Base-by-base conservation (phyloP, 2,113 vertebrate genomes). In the Struthio camelus region DNA sequence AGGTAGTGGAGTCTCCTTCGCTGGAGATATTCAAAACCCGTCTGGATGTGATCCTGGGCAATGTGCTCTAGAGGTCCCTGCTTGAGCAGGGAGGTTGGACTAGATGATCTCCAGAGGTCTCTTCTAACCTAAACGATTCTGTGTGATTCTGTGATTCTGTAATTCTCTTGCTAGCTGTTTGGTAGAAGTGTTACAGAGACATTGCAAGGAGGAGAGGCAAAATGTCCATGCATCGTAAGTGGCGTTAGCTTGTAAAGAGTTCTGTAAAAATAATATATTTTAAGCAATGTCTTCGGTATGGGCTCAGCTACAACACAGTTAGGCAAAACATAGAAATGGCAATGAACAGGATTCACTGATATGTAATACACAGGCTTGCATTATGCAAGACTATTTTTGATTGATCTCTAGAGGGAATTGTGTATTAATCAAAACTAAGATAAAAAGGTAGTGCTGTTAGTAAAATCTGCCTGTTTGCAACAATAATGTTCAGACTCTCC, bases 151-250 rank as follows among this genome's bases (percentile, higher is more conserved):
- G n/a, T n/a, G n/a, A n/a, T n/a, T n/a, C n/a, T n/a, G n/a, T n/a
- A 62, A 44, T 73, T 14, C 42, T 84, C 36, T 73, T 0, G 0
- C 9, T 67, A 6, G 24, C 17, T 50, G 17, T 42, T 87, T 19
- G 14, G 3, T 36, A 53, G 18, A 48, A 53, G 11, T 34, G 54
- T 40, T 42, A 67, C 30, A 44, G 12, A 13, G 30, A 34, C 40
- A 67, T 13, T 32, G 42, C 42, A 67, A 44, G 40, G 40, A 67
- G 38, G 28, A 44, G 18, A 42, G 42, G 22, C 40, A 67, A 67
- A 67, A 67, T 28, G 44, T 44, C 19, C 19, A 14, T 6, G 8
- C 40, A 22, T 30, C 32, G 19, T 30, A 32, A 42, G 12, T 22
- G 42, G 28, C 40, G 28, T 32, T 67, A 67, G 38, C 40, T 67